Evolutionary conservation across 64 coral and sea anemone genomes (phyloP), one percentile per base, ranked within the genome.

Genomic region (Pachyseris speciosa): DNA sequence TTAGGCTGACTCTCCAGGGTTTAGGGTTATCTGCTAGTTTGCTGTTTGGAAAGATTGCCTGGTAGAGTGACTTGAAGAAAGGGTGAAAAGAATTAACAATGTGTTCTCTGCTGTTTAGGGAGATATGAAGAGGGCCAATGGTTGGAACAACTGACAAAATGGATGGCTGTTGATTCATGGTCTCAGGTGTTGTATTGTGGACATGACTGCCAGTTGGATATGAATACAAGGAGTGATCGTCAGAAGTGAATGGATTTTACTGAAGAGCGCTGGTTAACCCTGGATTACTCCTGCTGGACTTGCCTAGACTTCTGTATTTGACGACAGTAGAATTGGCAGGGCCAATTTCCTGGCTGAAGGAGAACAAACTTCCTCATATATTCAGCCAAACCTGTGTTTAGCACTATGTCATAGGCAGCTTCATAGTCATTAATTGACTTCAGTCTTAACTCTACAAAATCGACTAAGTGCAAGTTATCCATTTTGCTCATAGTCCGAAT

Each of bases 371-470:
- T 38, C 52, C 64, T 69, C 1, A 86, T 12, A 27, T 93, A 87
- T 4, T 86, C 61, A 45, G 57, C 28, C 19, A 87, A 55, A 31
- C 38, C 80, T 36, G 86, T 89, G 33, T 52, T 43, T 37, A 90
- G 42, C 22, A 86, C 60, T 37, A 67, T 41, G 41, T 87, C 84
- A 87, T 69, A 94, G 38, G 91, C 91, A 26, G 75, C 84, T 53
- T 65, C 74, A 94, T 87, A 94, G 39, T 86, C 74, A 17, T 88
- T 45, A 24, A 67, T 94, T 19, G 83, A 81, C 75, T 94, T 94
- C 53, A 75, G 67, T 22, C 19, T 65, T 16, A 94, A 78, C 55
- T 87, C 29, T 45, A 84, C 36, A 89, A 88, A 89, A 22, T 89
- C 41, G 5, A 89, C 50, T 17, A 94, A 47, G 47, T 89, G 78